Evolutionary conservation across 2,113 vertebrate species (phyloP).

Genomic region (Esox niger): DNA sequence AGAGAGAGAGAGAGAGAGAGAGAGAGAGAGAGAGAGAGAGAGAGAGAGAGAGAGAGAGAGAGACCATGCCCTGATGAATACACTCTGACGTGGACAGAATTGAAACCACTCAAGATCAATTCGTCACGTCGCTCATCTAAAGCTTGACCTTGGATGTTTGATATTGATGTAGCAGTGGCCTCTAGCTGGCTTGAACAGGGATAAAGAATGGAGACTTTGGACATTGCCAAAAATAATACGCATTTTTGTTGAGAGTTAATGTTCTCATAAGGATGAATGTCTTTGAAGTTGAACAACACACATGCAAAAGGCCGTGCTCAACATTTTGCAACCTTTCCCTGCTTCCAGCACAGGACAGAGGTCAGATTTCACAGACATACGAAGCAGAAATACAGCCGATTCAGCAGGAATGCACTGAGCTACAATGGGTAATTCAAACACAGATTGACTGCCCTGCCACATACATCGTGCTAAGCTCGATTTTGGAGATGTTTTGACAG

Average conservation of each 20-base stretch:
- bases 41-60: too few relatives aligned
- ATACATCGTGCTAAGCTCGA: neutral
- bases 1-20: too few relatives aligned
- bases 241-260: too few relatives aligned
- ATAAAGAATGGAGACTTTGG: neutral
- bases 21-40: too few relatives aligned
- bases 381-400: neutral
- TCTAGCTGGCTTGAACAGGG: too few relatives aligned
- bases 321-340: neutral
- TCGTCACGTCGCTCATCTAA: neutral
- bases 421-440: neutral
- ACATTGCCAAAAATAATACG: too few relatives aligned
- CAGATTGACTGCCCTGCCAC: neutral
- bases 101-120: neutral
- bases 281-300: too few relatives aligned
- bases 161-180: neutral
- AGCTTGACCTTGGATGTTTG: neutral
- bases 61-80: too few relatives aligned
- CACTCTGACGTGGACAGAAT: neutral
- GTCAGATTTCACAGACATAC: neutral
- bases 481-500: slow-evolving; percentile 33
- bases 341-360: neutral
- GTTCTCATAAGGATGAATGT: too few relatives aligned
- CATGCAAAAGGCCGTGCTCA: too few relatives aligned
- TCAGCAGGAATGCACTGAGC: neutral